Evolutionary conservation across 2,797 vertebrate species (phyloP).

Genomic region (Nannoperca australis): DNA sequence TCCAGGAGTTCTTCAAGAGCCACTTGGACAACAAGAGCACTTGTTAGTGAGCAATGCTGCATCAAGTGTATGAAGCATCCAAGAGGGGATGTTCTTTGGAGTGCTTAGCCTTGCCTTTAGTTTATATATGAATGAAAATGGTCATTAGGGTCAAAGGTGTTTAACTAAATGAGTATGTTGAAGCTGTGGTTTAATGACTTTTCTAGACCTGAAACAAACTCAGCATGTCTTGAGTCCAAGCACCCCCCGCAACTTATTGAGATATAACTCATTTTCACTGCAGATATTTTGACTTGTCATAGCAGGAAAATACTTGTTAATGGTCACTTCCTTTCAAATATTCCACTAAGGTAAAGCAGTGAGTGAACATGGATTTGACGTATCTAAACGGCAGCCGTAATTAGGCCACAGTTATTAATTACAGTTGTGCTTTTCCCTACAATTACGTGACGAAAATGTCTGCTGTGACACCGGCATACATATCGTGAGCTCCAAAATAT

Average conservation of each 20-base stretch:
- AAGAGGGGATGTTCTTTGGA: neutral
- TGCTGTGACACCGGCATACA: neutral
- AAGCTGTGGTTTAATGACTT: neutral
- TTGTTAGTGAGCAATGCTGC: slow-evolving; percentile 27
- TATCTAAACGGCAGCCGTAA: neutral
- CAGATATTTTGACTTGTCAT: neutral
- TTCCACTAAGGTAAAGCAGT: neutral
- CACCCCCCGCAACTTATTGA: too few relatives aligned
- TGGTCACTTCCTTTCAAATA: neutral
- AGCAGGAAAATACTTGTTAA: neutral
- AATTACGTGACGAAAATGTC: neutral
- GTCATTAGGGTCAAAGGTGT: neutral
- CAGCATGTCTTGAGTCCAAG: neutral
- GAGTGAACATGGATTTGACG: neutral
- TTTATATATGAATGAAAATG: neutral
- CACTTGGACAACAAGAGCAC: slow-evolving; percentile 74
- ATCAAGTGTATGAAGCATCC: slow-evolving; percentile 16
- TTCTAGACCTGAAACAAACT: neutral
- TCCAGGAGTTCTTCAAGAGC: slow-evolving; percentile 88
- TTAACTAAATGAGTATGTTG: neutral
- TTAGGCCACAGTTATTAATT: neutral
- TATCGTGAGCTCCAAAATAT: neutral
- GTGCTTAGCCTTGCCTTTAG: neutral
- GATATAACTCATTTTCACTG: neutral
- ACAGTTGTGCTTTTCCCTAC: neutral